phyloP scores from a whole-genome alignment of 2,113 vertebrate genomes.

The Cyanocitta stelleri region DNA sequence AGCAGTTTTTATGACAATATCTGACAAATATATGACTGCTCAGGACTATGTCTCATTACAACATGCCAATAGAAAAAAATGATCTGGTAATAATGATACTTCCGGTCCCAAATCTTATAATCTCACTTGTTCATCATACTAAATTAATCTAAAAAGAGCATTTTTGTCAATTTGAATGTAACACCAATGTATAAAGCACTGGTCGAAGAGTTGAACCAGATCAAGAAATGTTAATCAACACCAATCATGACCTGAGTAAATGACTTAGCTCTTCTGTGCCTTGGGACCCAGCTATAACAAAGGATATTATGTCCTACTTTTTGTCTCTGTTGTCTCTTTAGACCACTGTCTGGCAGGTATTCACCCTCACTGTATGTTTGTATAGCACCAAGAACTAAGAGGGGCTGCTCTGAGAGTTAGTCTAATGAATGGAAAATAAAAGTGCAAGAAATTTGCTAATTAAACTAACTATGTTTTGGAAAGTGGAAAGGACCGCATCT shows the following conservation, averaged over 20 bases:
- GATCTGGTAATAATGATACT: background rate
- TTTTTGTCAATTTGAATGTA: background rate
- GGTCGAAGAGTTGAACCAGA: background rate
- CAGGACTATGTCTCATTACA: background rate
- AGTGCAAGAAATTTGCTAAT: background rate
- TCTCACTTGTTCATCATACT: background rate
- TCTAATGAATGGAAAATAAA: background rate
- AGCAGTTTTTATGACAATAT: background rate
- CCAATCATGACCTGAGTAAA: background rate
- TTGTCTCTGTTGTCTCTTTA: background rate
- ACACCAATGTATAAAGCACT: background rate
- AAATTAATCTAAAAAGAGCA: background rate
- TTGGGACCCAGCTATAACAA: background rate
- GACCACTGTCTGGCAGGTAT: background rate
- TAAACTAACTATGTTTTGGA: background rate
- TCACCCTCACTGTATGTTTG: background rate
- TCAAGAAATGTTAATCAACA: background rate
- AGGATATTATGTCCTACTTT: background rate
- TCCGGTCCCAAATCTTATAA: background rate
- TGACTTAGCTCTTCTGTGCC: background rate
- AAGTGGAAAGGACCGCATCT: background rate
- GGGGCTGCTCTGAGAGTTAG: background rate
- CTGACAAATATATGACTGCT: background rate
- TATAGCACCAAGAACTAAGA: background rate
- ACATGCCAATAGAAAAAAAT: background rate